phyloP scores from a whole-genome alignment of 2,113 vertebrate genomes.

The Tringa solitaria region DNA sequence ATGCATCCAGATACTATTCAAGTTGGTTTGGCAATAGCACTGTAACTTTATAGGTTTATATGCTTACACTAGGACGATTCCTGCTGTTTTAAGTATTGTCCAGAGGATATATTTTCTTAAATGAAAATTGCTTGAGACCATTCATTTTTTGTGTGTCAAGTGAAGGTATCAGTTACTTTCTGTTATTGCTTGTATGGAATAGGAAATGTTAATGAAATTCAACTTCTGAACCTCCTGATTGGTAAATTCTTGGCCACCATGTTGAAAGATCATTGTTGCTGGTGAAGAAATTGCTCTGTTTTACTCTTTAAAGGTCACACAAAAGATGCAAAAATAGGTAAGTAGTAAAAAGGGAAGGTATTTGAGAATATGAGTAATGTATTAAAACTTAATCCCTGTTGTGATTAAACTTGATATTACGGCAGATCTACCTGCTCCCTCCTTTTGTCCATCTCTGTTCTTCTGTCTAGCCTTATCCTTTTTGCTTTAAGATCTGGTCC shows the following conservation, averaged over 20 bases:
- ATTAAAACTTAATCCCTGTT: neutral
- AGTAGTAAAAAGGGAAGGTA: neutral
- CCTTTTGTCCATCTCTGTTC: neutral
- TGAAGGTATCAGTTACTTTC: constrained; percentile 28
- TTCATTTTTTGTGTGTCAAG: neutral
- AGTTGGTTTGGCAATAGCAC: constrained; percentile 29
- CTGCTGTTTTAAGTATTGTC: constrained; percentile 56
- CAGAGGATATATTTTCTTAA: constrained; percentile 27
- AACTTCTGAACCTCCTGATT: constrained; percentile 30
- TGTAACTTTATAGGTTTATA: constrained; percentile 50
- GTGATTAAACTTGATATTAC: neutral
- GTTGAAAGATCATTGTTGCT: neutral
- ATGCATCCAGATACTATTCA: neutral
- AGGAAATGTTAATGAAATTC: constrained; percentile 12
- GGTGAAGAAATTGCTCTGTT: neutral
- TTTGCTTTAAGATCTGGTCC: neutral
- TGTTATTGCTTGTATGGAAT: neutral
- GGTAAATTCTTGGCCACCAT: neutral
- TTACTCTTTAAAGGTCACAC: neutral
- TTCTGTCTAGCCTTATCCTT: neutral
- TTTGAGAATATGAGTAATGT: neutral
- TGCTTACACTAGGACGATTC: constrained; percentile 17
- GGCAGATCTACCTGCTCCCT: neutral
- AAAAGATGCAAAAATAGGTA: neutral
- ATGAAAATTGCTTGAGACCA: constrained; percentile 12